Conservation (phyloP, 2,113 vertebrate genomes). For the Tachycineta bicolor region DNA sequence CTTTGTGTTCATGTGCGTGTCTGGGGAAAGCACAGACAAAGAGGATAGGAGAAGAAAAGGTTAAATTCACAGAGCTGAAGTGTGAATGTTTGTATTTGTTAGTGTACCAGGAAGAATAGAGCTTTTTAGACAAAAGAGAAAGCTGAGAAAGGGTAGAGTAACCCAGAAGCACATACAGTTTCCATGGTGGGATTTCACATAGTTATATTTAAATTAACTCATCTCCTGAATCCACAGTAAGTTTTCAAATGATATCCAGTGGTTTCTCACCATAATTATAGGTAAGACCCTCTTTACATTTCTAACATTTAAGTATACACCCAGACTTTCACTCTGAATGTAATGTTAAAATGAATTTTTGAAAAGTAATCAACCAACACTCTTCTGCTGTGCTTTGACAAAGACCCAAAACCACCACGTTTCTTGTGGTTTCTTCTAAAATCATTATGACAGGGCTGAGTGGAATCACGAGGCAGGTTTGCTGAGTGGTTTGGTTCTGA, state of each 20-base stretch:
- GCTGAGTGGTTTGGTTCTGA: slow-evolving; percentile 42
- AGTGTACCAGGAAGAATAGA: background rate
- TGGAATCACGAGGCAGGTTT: slow-evolving; percentile 57
- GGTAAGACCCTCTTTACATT: background rate
- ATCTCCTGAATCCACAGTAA: background rate
- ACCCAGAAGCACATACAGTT: background rate
- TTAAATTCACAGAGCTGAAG: background rate
- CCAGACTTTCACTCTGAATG: slow-evolving; percentile 12
- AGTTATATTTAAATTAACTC: background rate
- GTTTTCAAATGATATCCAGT: background rate
- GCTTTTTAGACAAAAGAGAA: background rate
- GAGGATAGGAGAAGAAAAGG: background rate
- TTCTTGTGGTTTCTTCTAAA: slow-evolving; percentile 66
- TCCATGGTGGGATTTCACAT: background rate
- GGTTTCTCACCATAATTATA: background rate
- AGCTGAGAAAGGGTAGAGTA: background rate
- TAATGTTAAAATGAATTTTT: slow-evolving; percentile 9
- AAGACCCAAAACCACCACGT: slow-evolving; percentile 33
- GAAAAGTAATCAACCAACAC: background rate
- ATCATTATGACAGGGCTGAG: slow-evolving; percentile 52
- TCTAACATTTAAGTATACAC: background rate
- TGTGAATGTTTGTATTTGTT: background rate
- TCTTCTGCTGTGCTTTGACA: slow-evolving; percentile 29
- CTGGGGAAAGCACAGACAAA: background rate
- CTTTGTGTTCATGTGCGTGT: background rate